Evolutionary conservation across 1,140 invertebrate genomes (phyloP).

Genomic region (Monochamus saltuarius): DNA sequence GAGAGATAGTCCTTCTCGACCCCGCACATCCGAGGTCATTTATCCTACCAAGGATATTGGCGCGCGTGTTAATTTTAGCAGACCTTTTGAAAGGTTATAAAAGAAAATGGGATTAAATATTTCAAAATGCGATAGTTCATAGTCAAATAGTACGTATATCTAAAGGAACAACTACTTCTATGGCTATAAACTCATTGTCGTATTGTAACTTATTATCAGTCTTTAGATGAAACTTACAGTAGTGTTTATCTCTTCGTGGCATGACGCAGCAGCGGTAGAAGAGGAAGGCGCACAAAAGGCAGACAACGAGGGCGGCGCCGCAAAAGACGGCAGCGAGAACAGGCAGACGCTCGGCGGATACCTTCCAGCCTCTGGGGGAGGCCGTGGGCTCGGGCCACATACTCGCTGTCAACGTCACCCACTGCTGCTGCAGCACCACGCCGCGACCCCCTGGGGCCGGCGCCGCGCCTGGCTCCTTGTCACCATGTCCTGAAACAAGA

Average conservation of each 20-base stretch:
- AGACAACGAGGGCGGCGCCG: slow-evolving; percentile 55
- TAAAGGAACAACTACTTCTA: no score
- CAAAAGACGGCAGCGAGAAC: slow-evolving; percentile 56
- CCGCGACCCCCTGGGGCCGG: slow-evolving; percentile 19
- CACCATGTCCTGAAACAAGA: slow-evolving; percentile 6
- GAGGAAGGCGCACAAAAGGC: slow-evolving; percentile 53
- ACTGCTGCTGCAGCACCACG: slow-evolving; percentile 53
- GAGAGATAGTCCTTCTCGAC: no score
- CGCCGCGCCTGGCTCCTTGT: not conserved
- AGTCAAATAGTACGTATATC: no score
- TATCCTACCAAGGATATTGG: no score
- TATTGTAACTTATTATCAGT: no score
- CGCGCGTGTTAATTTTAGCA: no score
- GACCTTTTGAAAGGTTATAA: no score
- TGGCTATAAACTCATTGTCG: no score
- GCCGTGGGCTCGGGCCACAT: slow-evolving; percentile 53
- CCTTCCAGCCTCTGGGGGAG: slow-evolving; percentile 50
- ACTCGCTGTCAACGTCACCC: slow-evolving; percentile 57
- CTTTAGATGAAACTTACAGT: no score
- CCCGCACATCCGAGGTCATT: no score
- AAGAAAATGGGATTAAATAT: no score
- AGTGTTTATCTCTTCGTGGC: slow-evolving; percentile 55
- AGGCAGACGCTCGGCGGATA: slow-evolving; percentile 55
- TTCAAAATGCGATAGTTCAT: no score
- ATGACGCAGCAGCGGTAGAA: slow-evolving; percentile 58